phyloP scores from a whole-genome alignment of 2,113 vertebrate species.

The Semnornis frantzii region DNA sequence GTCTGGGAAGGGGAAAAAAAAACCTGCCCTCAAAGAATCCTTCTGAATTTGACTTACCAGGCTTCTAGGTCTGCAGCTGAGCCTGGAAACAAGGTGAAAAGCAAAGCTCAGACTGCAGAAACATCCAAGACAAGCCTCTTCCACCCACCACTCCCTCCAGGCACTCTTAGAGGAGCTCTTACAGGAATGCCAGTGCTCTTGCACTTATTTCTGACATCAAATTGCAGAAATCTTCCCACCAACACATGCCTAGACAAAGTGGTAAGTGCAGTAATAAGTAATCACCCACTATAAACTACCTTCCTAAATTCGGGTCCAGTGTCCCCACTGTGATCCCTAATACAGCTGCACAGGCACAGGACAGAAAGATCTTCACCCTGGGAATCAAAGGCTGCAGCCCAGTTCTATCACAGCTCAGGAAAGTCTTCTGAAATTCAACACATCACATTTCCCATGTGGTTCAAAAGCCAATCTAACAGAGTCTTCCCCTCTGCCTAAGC shows the following conservation, averaged over 20 bases:
- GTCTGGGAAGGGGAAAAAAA: background rate
- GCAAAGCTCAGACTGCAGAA: background rate
- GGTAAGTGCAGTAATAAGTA: background rate
- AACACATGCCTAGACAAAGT: background rate
- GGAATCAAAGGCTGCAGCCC: background rate
- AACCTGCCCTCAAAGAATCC: background rate
- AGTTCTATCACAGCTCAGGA: background rate
- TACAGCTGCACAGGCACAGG: background rate
- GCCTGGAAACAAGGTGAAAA: background rate
- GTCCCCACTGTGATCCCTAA: background rate
- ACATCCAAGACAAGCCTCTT: background rate
- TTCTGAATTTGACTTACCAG: background rate
- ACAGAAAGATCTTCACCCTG: accelerated
- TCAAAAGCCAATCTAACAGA: background rate
- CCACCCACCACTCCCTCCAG: background rate
- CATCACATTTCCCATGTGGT: background rate
- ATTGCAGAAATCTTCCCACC: background rate
- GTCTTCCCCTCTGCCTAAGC: background rate
- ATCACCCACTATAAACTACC: background rate
- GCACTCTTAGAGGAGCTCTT: background rate
- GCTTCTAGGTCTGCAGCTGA: background rate
- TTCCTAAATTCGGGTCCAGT: background rate
- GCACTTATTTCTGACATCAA: background rate
- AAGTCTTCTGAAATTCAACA: background rate
- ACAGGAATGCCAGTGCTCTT: background rate